Evolutionary conservation across 1,140 invertebrate species (phyloP), one percentile per base, ranked within the genome.

Genomic region (Cardiocondyla obscurior): DNA sequence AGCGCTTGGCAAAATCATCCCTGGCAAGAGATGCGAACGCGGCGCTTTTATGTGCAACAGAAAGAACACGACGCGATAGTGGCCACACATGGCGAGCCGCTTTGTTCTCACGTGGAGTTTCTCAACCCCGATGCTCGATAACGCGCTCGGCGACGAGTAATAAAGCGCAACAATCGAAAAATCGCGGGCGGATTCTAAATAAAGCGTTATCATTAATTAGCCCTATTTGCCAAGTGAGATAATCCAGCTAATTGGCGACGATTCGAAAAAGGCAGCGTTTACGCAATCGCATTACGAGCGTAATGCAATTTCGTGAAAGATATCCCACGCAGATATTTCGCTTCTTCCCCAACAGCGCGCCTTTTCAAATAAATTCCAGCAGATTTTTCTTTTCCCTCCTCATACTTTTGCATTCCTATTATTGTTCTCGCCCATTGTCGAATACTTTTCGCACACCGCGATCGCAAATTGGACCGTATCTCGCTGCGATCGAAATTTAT

Each of bases 61-160:
- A 79, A 79, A 25, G 30, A n/a, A 70, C 25, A 22, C 67, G 22
- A 73, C 22, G 19, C 77, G 55, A 73, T 67, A 81, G 62, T 42
- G 53, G 12, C 39, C 46, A 60, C 65, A 81, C 65, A 57, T 51
- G 77, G n/a, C 36, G 7, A 67, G 74, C 19, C 69, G 77, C 53
- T 81, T 73, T 81, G 67, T 81, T 81, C 69, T 30, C 77, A 73
- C 39, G 19, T 58, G 65, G 16, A 81, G 53, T 81, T 81, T 70
- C 77, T 81, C 53, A 73, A 81, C 60, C 16, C 16, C 19, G 74
- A 79, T 67, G 74, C 33, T 3, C 33, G 74, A 79, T 79, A 79
- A 49, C 46, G 25, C 7, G n/a, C 46, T n/a, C 30, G 30, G 57
- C 58, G 10, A 14, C 19, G 14, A 5, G 44, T 79, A 79, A 69